A percentile compares a stretch with the other conserved stretches of the same genome.
Evolutionary conservation across 2,113 vertebrate genomes (phyloP).

Genomic region (Pristiophorus japonicus): DNA sequence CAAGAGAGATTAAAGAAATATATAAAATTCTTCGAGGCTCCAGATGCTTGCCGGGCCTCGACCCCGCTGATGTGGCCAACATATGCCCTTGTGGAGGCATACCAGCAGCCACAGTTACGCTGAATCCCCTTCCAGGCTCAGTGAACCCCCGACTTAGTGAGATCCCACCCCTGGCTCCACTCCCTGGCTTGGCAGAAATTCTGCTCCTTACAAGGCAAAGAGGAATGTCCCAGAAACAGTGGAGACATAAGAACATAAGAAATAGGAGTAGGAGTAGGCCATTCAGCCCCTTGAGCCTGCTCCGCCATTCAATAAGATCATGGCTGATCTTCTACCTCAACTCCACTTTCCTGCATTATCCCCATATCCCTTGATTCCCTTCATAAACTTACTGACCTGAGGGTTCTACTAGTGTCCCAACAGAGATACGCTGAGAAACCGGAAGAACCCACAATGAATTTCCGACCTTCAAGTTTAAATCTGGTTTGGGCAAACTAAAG

Average conservation of each 20-base stretch:
- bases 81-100: not conserved
- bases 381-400: no score
- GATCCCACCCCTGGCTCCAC: not conserved
- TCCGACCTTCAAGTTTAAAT: not conserved
- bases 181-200: no score
- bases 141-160: not conserved
- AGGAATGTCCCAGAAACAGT: not conserved
- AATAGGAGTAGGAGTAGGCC: no score
- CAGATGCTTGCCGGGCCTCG: not conserved
- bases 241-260: no score
- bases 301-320: no score
- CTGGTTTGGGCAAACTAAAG: not conserved
- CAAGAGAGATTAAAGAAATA: not conserved
- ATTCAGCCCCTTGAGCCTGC: no score
- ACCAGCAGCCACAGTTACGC: not conserved
- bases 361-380: no score
- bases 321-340: no score
- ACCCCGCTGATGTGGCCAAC: no score
- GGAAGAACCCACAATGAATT: not conserved
- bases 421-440: not conserved
- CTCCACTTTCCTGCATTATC: no score
- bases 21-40: not conserved
- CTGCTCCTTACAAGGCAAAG: not conserved
- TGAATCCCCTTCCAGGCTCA: not conserved
- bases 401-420: not conserved